Evolutionary conservation across 2,888 invertebrate species (phyloP).

Genomic region (Eilema sororculum): DNA sequence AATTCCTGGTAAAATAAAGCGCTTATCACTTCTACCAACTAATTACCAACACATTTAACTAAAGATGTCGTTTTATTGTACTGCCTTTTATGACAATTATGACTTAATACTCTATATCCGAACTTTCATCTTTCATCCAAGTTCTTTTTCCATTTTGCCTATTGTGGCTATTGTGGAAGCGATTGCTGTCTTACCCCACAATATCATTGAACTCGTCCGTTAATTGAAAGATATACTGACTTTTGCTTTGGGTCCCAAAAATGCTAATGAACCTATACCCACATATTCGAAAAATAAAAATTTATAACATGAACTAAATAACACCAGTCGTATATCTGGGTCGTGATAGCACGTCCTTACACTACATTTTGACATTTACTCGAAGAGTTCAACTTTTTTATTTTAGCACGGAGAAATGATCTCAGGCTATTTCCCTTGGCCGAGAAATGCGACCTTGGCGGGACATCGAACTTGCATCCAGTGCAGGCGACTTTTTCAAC

Average conservation of each 20-base stretch:
- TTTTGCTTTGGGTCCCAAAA: no score
- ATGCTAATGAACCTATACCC: no score
- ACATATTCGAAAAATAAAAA: background rate
- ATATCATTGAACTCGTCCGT: no score
- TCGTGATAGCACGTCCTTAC: constrained; percentile 12
- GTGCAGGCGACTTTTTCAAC: constrained; percentile 62
- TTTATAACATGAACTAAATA: background rate
- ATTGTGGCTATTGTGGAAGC: no score
- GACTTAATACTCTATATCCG: no score
- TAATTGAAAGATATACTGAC: no score
- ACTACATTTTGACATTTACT: constrained; percentile 59
- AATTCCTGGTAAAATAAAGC: background rate
- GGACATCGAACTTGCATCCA: constrained; percentile 71
- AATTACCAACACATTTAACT: background rate
- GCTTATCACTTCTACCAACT: background rate
- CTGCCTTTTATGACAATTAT: no score
- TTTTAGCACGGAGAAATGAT: constrained; percentile 78
- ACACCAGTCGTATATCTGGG: background rate
- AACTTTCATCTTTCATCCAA: background rate
- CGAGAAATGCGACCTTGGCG: constrained; percentile 80
- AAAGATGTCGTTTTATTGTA: background rate
- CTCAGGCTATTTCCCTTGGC: constrained; percentile 66
- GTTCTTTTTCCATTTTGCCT: background rate
- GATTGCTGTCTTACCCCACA: no score
- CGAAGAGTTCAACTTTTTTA: constrained; percentile 54